Evolutionary conservation across 2,888 invertebrate species (phyloP).

Genomic region (Drosophila nigritarsus): DNA sequence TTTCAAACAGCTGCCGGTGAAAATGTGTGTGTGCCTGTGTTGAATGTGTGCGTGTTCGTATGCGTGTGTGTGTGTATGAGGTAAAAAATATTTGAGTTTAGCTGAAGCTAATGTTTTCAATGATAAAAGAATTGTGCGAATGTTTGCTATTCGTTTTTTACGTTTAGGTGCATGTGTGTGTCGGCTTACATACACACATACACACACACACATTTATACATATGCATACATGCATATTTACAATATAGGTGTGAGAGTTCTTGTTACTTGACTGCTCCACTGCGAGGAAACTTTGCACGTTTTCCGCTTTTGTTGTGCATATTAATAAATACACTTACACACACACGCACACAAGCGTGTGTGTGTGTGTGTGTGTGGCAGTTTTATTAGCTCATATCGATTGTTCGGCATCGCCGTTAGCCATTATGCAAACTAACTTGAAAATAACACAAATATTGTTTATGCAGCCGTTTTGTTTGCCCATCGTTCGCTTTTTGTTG

Average conservation of each 20-base stretch:
- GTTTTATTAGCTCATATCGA: conserved; percentile 36
- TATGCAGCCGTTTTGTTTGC: conserved; percentile 2
- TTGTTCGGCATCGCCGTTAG: conserved; percentile 17
- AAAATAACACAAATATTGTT: conserved; percentile 29
- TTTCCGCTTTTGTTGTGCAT: conserved; percentile 25
- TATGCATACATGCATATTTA: not conserved
- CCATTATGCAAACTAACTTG: conserved; percentile 39
- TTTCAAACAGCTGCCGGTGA: not conserved
- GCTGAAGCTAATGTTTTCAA: conserved; percentile 29
- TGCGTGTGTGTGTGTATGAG: not conserved
- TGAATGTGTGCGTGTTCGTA: not conserved
- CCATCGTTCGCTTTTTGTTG: conserved; percentile 4
- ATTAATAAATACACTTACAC: conserved; percentile 23
- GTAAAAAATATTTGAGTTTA: not conserved
- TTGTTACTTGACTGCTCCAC: conserved; percentile 27
- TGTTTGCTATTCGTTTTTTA: conserved; percentile 1
- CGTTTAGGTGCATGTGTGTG: not conserved
- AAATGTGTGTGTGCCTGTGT: not conserved
- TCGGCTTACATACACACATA: not conserved
- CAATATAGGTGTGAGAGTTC: not conserved
- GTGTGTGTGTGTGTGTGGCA: conserved; percentile 7
- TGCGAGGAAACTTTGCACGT: conserved; percentile 19
- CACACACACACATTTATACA: not conserved
- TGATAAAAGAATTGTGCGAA: conserved; percentile 27
- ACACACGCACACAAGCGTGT: not conserved